Base-by-base conservation (phyloP, 2,797 vertebrate genomes). In the Atherinosoma microstoma region DNA sequence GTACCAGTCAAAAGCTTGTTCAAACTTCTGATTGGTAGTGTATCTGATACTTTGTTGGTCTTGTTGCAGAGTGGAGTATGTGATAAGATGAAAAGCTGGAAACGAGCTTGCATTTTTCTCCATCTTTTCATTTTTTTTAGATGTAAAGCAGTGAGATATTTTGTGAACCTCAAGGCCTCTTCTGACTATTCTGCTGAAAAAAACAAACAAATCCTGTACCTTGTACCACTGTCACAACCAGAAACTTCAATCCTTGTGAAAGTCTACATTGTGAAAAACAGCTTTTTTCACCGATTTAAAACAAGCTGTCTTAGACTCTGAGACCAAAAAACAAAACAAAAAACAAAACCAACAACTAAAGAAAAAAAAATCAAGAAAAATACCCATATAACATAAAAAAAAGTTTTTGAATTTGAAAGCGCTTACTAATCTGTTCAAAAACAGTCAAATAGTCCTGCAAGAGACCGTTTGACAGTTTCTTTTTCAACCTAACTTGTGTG, bases 301-400 rank as follows among this genome's bases (percentile, higher is more conserved):
- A 75, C 53, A 91, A 69, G 87, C 91, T 89, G 92, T 94, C 88
- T 90, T 89, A 91, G 93, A 92, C 79, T 91, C 90, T 75, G 76
- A 72, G 53, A 78, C 65, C 27, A 64, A 70, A 78, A 74, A 64
- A 64, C 70, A 78, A 65, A 20, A 70, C 27, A 64, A 70, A 78
- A 74, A 64, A 64, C 70, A 78, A 65, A 20, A 70, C 69, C 67
- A 78, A 2, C 45, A n/a, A 47, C 45, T 20, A 20, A 20, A 79
- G 64, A 27, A 27, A 84, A 87, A 87, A 70, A 83, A 69, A 79
- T 70, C 75, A 83, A 82, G 47, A 80, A 82, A 87, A 87, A 83
- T 64, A 78, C 20, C 65, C 62, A 78, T 83, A 67, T 76, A 77
- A 74, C 72, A 80, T 64, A 69, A 75, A 83, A 82, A 84, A 83